These are phyloP conservation scores for Pardalotus punctatus DNA, from an alignment of 2,113 vertebrate genomes.

Conservation along the genomic window DNA sequence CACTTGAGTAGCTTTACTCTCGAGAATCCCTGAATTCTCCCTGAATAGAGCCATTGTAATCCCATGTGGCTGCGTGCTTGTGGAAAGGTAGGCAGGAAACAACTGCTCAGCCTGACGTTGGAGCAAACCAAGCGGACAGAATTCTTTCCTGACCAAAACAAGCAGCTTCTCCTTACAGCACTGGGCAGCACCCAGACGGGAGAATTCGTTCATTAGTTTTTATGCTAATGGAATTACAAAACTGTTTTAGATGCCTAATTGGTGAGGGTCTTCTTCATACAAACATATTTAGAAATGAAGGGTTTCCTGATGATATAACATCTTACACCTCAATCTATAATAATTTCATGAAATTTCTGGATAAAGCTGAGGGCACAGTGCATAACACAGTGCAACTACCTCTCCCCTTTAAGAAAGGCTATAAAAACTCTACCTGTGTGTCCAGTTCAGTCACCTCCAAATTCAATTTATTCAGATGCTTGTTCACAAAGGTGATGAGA, in stretches of 20 bases:
- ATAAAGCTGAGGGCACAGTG: not conserved
- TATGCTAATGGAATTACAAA: not conserved
- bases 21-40: not conserved
- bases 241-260: not conserved
- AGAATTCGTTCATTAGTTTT: not conserved
- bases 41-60: not conserved
- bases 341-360: not conserved
- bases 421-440: constrained; percentile 84
- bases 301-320: not conserved
- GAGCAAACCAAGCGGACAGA: not conserved
- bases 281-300: not conserved
- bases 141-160: not conserved
- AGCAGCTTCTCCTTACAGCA: not conserved
- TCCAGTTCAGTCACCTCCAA: constrained; percentile 97
- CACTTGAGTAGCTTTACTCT: not conserved
- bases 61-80: not conserved
- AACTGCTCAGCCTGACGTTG: not conserved
- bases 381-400: not conserved
- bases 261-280: not conserved
- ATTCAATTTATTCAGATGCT: constrained; percentile 97
- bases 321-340: not conserved
- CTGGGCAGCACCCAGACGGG: not conserved
- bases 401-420: not conserved
- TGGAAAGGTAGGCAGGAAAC: constrained; percentile 19
- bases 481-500: constrained; percentile 98